phyloP scores from a whole-genome alignment of 2,888 invertebrate genomes.

The Drosophila paranaensis region DNA sequence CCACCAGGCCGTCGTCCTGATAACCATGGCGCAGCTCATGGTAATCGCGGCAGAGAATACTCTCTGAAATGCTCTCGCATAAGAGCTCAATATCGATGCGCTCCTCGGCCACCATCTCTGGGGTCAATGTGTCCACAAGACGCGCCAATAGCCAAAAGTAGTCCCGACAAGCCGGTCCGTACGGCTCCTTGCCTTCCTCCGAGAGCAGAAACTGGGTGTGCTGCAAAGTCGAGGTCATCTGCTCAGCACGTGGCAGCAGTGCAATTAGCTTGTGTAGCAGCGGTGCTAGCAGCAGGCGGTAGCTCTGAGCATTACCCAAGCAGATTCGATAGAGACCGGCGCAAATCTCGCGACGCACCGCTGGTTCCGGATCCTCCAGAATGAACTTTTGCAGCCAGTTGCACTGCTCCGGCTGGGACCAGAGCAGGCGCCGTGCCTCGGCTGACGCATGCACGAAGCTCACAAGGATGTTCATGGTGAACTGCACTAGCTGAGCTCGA shows the following conservation, averaged over 20 bases:
- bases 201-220: conserved; percentile 83
- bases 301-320: conserved; percentile 87
- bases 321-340: conserved; percentile 96
- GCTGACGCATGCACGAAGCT: conserved; percentile 96
- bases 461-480: conserved; percentile 95
- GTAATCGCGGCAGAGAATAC: conserved; percentile 91
- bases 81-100: conserved; percentile 90
- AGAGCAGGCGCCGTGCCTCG: conserved; percentile 90
- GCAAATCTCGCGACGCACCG: conserved; percentile 95
- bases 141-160: conserved; percentile 97
- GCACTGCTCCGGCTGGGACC: conserved; percentile 90
- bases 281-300: conserved; percentile 89
- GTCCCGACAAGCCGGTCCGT: conserved; percentile 96
- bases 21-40: conserved; percentile 92
- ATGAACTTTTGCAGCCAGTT: conserved; percentile 94
- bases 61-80: conserved; percentile 90
- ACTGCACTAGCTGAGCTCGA: conserved; percentile 95
- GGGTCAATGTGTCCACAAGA: conserved; percentile 93
- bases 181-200: conserved; percentile 93
- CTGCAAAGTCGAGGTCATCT: conserved; percentile 88
- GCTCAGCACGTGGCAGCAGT: conserved; percentile 93
- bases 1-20: conserved; percentile 96
- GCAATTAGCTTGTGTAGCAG: conserved; percentile 92
- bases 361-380: conserved; percentile 96
- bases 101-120: conserved; percentile 88